A percentile compares a stretch with the other conserved stretches of the same genome.
Evolutionary conservation across 2,113 vertebrate genomes (phyloP).

Genomic region (Gymnarchus niloticus): DNA sequence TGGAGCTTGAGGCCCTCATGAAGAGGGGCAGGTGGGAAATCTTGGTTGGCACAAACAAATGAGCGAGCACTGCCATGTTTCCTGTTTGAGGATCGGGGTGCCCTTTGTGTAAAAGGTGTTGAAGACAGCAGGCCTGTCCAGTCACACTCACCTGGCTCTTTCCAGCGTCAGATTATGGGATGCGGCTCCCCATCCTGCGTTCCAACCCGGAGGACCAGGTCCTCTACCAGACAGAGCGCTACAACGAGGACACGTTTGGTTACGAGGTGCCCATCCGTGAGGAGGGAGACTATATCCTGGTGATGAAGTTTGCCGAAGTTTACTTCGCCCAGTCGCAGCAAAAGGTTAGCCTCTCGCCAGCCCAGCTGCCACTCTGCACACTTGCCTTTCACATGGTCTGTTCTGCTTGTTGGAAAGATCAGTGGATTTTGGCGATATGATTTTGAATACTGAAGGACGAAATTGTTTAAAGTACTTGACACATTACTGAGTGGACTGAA

Average conservation of each 20-base stretch:
- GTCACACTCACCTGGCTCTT: background rate
- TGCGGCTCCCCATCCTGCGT: conserved; percentile 89
- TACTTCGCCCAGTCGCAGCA: conserved; percentile 98
- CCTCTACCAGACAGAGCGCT: conserved; percentile 94
- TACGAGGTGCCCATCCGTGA: conserved; percentile 92
- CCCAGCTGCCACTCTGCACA: background rate
- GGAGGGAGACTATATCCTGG: conserved; percentile 92
- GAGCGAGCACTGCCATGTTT: background rate
- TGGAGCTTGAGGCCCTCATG: background rate
- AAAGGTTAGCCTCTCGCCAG: conserved; percentile 68
- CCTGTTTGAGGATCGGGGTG: background rate
- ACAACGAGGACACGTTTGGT: conserved; percentile 95
- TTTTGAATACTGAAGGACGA: too few species aligned
- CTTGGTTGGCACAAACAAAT: background rate
- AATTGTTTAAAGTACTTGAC: too few species aligned
- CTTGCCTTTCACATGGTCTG: background rate
- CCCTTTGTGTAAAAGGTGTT: background rate
- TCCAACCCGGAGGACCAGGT: conserved; percentile 90
- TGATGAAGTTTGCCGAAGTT: conserved; percentile 94
- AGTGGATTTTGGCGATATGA: too few species aligned
- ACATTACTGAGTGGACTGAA: too few species aligned
- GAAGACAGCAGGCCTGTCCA: background rate
- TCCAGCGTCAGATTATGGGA: conserved; percentile 90
- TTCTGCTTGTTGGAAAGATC: background rate
- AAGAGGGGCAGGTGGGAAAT: background rate